Base-by-base conservation (phyloP, 1,140 invertebrate genomes). In the Lasioglossum baleicum region DNA sequence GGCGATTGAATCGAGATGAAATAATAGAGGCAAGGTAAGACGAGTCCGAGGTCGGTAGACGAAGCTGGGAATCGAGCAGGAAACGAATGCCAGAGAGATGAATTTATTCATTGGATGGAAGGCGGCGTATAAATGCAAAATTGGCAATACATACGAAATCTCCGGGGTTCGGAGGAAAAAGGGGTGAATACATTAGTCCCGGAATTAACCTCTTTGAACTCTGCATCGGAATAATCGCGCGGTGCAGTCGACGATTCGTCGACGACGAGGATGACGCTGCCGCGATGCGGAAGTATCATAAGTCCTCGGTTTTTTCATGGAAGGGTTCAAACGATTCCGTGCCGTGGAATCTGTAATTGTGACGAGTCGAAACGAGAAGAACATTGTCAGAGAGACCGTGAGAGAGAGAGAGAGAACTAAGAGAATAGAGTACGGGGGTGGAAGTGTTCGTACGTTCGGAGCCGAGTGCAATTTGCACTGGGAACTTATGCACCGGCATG, bases 131-230 rank as follows among this genome's bases (percentile, higher is more conserved):
- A 92, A 92, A 92, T 92, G 91, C 91, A 91, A 92, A 93, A 93
- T 93, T 93, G 92, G 90, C 91, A 93, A 93, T 93, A 92, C 92
- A 93, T 92, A 93, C 91, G 91, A 93, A 92, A 92, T 92, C 90
- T 92, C 91, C 90, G 90, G 88, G 90, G 91, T 90, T 92, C 90
- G 20, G 85, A 91, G 92, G 92, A 93, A 93, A 93, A 93, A 93
- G 92, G 92, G 92, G 92, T 93, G 92, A 93, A 93, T 92, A 92
- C 90, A 92, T 92, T 92, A 92, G 90, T 90, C 88, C 83, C 85
- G 90, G 88, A 93, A 92, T 92, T 92, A 93, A 92, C 90, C 91
- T 91, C 91, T 93, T 92, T 92, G 91, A 93, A 92, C 91, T 92
- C 82, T 90, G 91, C 91, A 93, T 87, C 91, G 89, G 88, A 91